Evolutionary conservation across 2,113 vertebrate genomes (phyloP), one percentile per base, ranked within the genome.

Genomic region (Cariama cristata): DNA sequence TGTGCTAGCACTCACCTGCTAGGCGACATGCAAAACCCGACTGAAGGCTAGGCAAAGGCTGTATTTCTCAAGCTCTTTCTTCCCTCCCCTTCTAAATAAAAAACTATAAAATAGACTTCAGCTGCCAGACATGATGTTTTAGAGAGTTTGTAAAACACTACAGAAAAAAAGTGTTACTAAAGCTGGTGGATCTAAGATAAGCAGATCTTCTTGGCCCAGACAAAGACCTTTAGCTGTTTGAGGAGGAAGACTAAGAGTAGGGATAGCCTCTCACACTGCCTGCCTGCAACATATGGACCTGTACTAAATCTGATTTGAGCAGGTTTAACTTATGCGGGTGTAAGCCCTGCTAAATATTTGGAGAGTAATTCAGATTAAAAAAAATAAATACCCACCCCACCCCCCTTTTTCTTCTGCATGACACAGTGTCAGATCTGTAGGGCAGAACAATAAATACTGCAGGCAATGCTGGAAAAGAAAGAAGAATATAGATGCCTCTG

Each of bases 291-390:
- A 90, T 96, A 92, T 80, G 91, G 84, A 60, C 50, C 69, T 88
- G 74, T 50, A 93, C 67, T 93, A 93, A 93, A 96, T 90, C 91
- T 95, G 55, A 79, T 76, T 90, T 83, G 32, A 90, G 23, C 28
- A 83, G 71, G 17, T 95, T 97, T 95, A 96, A 76, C 55, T 96
- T 71, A 33, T 33, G 80, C 86, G 50, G 9, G 44, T 73, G 23
- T 63, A 86, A 96, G 55, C 53, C 30, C 27, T 80, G 44, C 58
- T 74, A 86, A 82, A 93, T 85, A 91, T 87, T 94, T 86, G 27
- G 76, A 79, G 6, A 74, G 16, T 22, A 88, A 75, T 79, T 73
- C 30, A 69, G 42, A 72, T 35, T 32, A 27, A 56, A 33, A 44
- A n/a, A 15, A 9, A 40, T 17, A 40, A 6, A 6, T 5, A 5